A percentile compares a stretch with the other conserved stretches of the same genome.
These are phyloP conservation scores for Rhopalosiphum nymphaeae DNA, from an alignment of 2,888 invertebrate species.

Conservation along the genomic window DNA sequence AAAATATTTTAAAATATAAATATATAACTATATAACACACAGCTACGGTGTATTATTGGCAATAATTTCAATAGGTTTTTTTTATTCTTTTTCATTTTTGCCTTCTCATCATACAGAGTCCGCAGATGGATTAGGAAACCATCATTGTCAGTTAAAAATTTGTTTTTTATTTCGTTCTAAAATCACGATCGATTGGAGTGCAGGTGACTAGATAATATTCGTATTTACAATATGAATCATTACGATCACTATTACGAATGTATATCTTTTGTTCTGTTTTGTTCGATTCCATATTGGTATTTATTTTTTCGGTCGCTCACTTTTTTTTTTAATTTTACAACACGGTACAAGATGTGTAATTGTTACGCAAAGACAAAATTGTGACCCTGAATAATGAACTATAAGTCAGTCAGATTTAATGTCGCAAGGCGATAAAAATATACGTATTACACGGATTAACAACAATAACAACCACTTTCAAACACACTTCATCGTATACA, in stretches of 20 bases:
- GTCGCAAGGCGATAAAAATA: not conserved
- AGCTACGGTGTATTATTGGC: not conserved
- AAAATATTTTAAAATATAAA: slow-evolving; percentile 11
- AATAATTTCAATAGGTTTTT: slow-evolving; percentile 16
- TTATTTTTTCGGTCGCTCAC: not conserved
- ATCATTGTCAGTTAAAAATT: not conserved
- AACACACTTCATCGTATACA: not conserved
- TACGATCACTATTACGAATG: not conserved
- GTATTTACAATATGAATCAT: slow-evolving; percentile 25
- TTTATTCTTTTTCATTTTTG: slow-evolving; percentile 16
- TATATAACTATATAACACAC: not conserved
- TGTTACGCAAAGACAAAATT: slow-evolving; percentile 34
- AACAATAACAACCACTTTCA: not conserved
- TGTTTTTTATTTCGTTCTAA: slow-evolving; percentile 24
- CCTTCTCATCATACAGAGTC: slow-evolving; percentile 23
- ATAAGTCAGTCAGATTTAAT: not conserved
- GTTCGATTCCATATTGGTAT: not conserved
- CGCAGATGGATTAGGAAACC: slow-evolving; percentile 14
- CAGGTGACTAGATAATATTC: not conserved
- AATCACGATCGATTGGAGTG: slow-evolving; percentile 28
- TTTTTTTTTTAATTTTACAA: not conserved
- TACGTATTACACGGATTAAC: not conserved
- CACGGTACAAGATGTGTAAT: not conserved
- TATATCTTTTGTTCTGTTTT: not conserved
- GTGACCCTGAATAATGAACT: not conserved